phyloP scores from a whole-genome alignment of 2,113 vertebrate species.

The Vicugna pacos region DNA sequence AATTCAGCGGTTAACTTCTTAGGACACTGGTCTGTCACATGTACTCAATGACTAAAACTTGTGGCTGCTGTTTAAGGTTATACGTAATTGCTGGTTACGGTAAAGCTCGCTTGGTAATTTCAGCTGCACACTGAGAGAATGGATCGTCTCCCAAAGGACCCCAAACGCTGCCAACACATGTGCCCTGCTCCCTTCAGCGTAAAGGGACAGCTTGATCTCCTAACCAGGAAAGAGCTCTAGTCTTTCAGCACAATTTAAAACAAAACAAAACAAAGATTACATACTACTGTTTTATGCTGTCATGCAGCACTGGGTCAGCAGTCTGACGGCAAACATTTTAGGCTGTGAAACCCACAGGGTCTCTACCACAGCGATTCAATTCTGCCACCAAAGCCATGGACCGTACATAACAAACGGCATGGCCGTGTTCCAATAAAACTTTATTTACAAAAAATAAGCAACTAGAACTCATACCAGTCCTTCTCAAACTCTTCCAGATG shows the following conservation, averaged over 20 bases:
- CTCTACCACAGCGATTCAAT: neutral
- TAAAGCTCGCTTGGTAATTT: neutral
- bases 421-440: neutral
- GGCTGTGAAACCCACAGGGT: neutral
- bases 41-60: constrained; percentile 19
- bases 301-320: neutral
- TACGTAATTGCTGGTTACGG: neutral
- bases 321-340: neutral
- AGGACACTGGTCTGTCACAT: neutral
- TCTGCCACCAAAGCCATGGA: neutral
- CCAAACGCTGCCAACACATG: neutral
- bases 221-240: neutral
- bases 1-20: neutral
- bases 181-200: neutral
- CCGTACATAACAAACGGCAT: neutral
- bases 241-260: constrained; percentile 29
- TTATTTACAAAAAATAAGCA: constrained; percentile 42
- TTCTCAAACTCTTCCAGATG: too few species aligned
- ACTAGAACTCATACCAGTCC: too few species aligned
- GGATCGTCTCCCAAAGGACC: neutral
- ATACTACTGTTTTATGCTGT: neutral
- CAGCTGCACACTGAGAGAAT: neutral
- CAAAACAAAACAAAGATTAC: neutral
- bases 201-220: neutral
- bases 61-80: neutral